phyloP scores from a whole-genome alignment of 2,888 invertebrate genomes.

The Spodoptera picta region DNA sequence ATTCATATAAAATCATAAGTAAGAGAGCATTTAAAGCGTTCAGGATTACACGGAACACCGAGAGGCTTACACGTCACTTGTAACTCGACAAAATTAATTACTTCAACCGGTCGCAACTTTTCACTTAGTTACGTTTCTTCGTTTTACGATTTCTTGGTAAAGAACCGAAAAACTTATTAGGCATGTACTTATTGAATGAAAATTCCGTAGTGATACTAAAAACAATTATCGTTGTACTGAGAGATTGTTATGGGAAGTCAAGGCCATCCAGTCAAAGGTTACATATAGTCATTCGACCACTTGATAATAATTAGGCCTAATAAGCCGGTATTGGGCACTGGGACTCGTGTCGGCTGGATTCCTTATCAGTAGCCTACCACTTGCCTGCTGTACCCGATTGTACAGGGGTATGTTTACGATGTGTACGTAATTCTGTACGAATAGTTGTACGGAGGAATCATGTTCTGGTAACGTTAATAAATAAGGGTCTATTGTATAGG shows the following conservation, averaged over 20 bases:
- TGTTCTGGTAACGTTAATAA: too few relatives aligned
- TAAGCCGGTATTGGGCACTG: conserved; percentile 22
- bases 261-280: too few relatives aligned
- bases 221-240: too few relatives aligned
- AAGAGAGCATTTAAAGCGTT: too few relatives aligned
- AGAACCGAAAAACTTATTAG: too few relatives aligned
- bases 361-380: conserved; percentile 41
- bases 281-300: conserved; percentile 4
- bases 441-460: too few relatives aligned
- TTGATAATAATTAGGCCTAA: conserved; percentile 38
- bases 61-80: conserved; percentile 4
- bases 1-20: too few relatives aligned
- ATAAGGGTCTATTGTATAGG: too few relatives aligned
- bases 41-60: conserved; percentile 1
- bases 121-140: conserved; percentile 41
- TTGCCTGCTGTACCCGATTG: conserved; percentile 15
- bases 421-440: conserved; percentile 3
- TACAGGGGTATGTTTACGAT: conserved; percentile 9
- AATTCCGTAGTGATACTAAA: too few relatives aligned
- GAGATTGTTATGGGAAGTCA: too few relatives aligned
- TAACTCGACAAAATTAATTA: conserved; percentile 10
- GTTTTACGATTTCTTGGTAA: conserved; percentile 46
- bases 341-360: conserved; percentile 19
- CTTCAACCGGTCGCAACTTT: conserved; percentile 22
- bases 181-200: too few relatives aligned